Conservation (phyloP, 1,140 invertebrate genomes). For the Caenorhabditis tropicalis region DNA sequence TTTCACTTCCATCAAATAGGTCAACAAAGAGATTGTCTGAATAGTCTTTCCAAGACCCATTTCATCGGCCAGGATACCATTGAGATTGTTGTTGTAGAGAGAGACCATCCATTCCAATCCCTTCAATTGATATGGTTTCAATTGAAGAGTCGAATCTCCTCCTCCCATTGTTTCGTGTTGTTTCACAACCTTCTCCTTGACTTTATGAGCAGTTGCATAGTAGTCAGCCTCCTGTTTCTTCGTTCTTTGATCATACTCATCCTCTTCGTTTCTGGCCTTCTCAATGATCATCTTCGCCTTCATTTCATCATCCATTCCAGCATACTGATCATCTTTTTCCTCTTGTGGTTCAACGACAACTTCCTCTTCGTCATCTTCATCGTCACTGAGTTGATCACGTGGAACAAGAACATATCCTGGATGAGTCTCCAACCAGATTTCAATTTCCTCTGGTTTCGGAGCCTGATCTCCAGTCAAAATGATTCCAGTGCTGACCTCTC, state of each 20-base stretch:
- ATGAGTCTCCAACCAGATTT: conserved; percentile 78
- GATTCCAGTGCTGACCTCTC: conserved; percentile 84
- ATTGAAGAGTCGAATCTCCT: conserved; percentile 63
- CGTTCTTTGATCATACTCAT: conserved; percentile 75
- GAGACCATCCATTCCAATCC: background rate
- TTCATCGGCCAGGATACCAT: conserved; percentile 95
- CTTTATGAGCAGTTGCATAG: conserved; percentile 75
- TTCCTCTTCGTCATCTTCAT: conserved; percentile 67
- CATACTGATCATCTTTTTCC: conserved; percentile 48
- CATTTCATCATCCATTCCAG: conserved; percentile 70
- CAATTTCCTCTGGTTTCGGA: conserved; percentile 85
- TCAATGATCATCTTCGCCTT: conserved; percentile 68
- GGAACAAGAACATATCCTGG: conserved; percentile 80
- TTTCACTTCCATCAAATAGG: conserved; percentile 97
- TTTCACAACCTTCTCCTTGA: conserved; percentile 74
- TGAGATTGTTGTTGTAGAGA: background rate
- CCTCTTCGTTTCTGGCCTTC: conserved; percentile 73
- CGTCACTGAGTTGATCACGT: conserved; percentile 72
- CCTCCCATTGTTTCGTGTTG: conserved; percentile 75
- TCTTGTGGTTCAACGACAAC: conserved; percentile 75
- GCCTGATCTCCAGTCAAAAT: conserved; percentile 86
- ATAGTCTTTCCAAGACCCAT: conserved; percentile 98
- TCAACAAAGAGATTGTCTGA: conserved; percentile 92
- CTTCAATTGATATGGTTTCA: conserved; percentile 71
- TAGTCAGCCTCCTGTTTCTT: conserved; percentile 73